Conservation (phyloP, 2,888 invertebrate species). For the Dryococelus australis region DNA sequence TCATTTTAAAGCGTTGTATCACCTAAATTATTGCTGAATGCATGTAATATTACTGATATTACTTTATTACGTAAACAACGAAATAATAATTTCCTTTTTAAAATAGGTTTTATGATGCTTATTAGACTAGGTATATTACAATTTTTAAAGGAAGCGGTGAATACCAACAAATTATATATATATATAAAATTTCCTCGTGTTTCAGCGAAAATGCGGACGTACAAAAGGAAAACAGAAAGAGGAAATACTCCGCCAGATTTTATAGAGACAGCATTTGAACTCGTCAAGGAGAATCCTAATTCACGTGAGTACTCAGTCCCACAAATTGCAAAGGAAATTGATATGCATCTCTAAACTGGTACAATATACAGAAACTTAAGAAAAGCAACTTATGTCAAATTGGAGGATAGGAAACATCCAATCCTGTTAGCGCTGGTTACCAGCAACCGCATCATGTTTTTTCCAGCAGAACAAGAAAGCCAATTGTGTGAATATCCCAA, state of each 20-base stretch:
- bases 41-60: neutral
- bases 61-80: neutral
- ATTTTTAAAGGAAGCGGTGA: neutral
- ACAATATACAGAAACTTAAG: constrained; percentile 17
- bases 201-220: constrained; percentile 13
- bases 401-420: no score
- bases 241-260: neutral
- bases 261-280: neutral
- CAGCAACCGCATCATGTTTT: constrained; percentile 21
- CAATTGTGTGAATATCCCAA: constrained; percentile 6
- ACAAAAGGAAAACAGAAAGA: constrained; percentile 19
- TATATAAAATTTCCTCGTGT: neutral
- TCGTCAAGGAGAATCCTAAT: constrained; percentile 20
- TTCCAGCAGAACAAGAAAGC: constrained; percentile 17
- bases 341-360: neutral
- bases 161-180: neutral
- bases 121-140: neutral
- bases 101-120: neutral
- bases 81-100: neutral
- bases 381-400: neutral
- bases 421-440: constrained; percentile 13
- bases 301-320: constrained; percentile 4
- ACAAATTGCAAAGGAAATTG: neutral
- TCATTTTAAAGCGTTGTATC: neutral
- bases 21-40: neutral